A percentile compares a stretch with the other conserved stretches of the same genome.
phyloP scores from a whole-genome alignment of 2,113 vertebrate genomes.

The Tricholaema leucomelas region DNA sequence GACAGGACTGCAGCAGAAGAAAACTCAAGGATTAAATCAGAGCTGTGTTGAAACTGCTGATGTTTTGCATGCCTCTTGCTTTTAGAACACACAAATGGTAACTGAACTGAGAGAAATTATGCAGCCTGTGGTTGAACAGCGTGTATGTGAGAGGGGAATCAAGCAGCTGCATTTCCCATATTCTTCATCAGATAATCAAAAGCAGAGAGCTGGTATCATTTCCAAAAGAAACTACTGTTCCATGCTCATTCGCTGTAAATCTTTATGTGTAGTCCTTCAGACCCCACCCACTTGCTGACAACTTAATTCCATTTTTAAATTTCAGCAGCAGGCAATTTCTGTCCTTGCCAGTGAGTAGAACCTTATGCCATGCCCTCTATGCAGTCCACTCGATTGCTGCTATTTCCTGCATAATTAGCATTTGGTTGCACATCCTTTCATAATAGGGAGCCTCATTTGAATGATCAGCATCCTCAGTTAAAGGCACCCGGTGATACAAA shows the following conservation, averaged over 20 bases:
- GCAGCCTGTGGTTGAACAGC: background rate
- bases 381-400: background rate
- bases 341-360: background rate
- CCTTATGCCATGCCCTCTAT: background rate
- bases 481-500: background rate
- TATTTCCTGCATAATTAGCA: background rate
- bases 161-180: background rate
- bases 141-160: background rate
- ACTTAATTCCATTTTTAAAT: background rate
- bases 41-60: background rate
- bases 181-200: background rate
- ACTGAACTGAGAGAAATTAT: background rate
- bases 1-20: background rate
- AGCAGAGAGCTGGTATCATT: background rate
- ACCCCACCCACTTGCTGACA: background rate
- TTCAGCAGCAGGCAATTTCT: background rate
- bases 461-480: background rate
- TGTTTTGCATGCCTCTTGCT: background rate
- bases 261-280: background rate
- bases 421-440: background rate
- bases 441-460: background rate
- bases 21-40: background rate
- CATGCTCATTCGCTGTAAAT: background rate
- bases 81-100: background rate
- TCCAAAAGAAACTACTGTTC: background rate